Evolutionary conservation across 2,113 vertebrate genomes (phyloP).

Genomic region (Ictalurus furcatus): DNA sequence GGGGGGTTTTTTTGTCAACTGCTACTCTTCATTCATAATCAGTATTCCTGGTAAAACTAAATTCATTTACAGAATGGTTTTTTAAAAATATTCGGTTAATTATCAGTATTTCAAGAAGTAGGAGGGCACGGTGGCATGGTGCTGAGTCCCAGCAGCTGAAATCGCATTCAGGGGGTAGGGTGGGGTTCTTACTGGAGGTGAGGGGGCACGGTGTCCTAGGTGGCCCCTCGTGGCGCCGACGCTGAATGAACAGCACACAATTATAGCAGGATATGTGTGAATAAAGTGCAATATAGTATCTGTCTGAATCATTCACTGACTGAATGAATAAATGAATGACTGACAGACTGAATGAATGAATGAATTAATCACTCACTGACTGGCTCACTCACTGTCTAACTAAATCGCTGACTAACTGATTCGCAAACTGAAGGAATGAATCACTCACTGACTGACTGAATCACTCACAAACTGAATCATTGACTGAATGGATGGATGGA

Average conservation of each 20-base stretch:
- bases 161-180: too few relatives aligned
- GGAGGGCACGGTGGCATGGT: too few relatives aligned
- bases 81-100: too few relatives aligned
- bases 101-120: too few relatives aligned
- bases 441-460: neutral
- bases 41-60: too few relatives aligned
- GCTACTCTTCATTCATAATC: too few relatives aligned
- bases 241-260: neutral
- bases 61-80: too few relatives aligned
- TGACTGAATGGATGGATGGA: neutral
- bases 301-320: neutral
- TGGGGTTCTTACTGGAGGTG: too few relatives aligned
- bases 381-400: neutral
- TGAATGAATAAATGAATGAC: neutral
- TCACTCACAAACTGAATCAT: neutral
- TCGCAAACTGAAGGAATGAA: neutral
- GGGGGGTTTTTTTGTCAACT: too few relatives aligned
- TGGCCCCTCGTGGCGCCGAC: too few relatives aligned
- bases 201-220: too few relatives aligned
- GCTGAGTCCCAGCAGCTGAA: too few relatives aligned
- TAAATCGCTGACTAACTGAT: neutral
- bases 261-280: neutral
- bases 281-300: neutral
- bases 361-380: neutral
- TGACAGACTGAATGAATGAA: neutral